Evolutionary conservation across 2,888 invertebrate species (phyloP).

Genomic region (Onchidella celtica): DNA sequence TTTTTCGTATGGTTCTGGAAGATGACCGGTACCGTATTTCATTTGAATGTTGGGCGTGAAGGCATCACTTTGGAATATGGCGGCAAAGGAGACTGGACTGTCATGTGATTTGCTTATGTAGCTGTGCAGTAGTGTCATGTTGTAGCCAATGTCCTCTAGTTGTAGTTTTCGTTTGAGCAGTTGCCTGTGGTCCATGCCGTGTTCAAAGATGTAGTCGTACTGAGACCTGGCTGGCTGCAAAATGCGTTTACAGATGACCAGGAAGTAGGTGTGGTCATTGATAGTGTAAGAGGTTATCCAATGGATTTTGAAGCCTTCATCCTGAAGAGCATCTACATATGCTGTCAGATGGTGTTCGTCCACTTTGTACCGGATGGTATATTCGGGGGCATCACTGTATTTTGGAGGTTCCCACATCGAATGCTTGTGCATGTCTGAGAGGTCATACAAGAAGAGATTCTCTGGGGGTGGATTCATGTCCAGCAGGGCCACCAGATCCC

Average conservation of each 20-base stretch:
- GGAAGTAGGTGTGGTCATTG: constrained; percentile 63
- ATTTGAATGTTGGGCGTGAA: constrained; percentile 64
- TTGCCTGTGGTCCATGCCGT: constrained; percentile 64
- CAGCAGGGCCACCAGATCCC: constrained; percentile 59
- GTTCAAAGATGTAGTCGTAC: constrained; percentile 61
- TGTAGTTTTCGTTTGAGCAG: constrained; percentile 63
- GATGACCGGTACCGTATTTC: constrained; percentile 69
- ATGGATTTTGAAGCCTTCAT: constrained; percentile 64
- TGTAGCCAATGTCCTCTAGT: constrained; percentile 66
- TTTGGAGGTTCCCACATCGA: background rate
- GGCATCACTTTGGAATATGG: constrained; percentile 63
- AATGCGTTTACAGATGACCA: constrained; percentile 62
- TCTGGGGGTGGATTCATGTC: constrained; percentile 33
- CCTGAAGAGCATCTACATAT: constrained; percentile 68
- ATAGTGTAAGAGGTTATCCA: constrained; percentile 72
- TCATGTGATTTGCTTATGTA: constrained; percentile 68
- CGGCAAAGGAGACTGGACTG: constrained; percentile 62
- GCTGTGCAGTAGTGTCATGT: constrained; percentile 73
- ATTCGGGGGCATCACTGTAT: background rate
- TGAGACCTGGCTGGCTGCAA: constrained; percentile 14
- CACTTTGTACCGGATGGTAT: constrained; percentile 60
- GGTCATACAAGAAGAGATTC: constrained; percentile 63
- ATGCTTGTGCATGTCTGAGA: constrained; percentile 62
- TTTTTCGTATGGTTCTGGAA: constrained; percentile 69
- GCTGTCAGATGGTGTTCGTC: constrained; percentile 72